These are phyloP conservation scores for Capitulum mitella DNA, from an alignment of 2,888 invertebrate species.

Conservation along the genomic window DNA sequence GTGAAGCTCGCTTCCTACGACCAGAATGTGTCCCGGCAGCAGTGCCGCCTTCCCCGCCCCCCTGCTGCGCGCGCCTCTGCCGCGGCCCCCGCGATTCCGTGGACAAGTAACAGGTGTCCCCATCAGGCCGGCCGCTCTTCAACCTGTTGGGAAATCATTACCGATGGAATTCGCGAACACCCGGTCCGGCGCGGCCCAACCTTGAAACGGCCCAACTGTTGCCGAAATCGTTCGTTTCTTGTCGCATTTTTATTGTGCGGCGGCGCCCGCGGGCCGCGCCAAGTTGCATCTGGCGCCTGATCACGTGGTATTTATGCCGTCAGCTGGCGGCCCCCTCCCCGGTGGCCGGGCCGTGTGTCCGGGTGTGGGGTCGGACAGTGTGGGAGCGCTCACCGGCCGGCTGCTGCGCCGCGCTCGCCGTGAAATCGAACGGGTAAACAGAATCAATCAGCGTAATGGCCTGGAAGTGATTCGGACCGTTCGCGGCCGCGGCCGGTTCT, in stretches of 20 bases:
- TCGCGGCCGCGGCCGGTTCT: neutral
- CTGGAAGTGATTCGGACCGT: neutral
- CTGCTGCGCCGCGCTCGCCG: neutral
- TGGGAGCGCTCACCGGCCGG: neutral
- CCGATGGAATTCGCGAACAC: neutral
- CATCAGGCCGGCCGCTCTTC: neutral
- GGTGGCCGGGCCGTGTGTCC: neutral
- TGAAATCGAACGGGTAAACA: neutral
- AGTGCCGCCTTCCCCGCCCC: neutral
- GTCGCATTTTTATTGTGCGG: neutral
- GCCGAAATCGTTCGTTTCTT: neutral
- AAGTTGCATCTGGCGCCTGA: neutral
- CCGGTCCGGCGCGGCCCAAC: neutral
- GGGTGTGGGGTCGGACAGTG: neutral
- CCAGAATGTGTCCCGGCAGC: too few relatives aligned
- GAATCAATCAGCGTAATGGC: neutral
- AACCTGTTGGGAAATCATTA: neutral
- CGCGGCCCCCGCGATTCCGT: neutral
- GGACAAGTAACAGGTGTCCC: neutral
- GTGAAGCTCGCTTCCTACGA: too few relatives aligned
- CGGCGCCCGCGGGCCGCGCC: too few relatives aligned
- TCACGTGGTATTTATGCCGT: neutral
- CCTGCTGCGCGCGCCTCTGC: neutral
- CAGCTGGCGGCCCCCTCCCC: neutral
- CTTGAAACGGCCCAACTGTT: neutral